Conservation (phyloP, 2,888 invertebrate genomes). For the Periphyllus acericola region DNA sequence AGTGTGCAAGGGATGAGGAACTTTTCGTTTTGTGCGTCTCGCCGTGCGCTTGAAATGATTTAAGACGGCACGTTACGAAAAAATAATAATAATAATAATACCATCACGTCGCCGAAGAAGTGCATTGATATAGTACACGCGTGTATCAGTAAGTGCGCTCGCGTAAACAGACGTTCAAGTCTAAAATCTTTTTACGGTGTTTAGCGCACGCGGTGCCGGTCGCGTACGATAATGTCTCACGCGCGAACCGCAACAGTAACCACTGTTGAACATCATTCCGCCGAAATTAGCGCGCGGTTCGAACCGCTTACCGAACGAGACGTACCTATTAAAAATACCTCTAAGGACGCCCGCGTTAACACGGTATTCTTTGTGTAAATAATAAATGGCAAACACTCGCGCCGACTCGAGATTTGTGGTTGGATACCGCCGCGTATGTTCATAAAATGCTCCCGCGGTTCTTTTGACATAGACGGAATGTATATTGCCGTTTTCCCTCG, state of each 20-base stretch:
- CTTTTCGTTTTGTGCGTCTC: neutral
- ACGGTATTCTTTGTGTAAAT: neutral
- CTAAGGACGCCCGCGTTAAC: neutral
- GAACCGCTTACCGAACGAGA: neutral
- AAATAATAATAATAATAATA: neutral
- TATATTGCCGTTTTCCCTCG: neutral
- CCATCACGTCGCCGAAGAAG: neutral
- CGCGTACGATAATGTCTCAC: too few relatives aligned
- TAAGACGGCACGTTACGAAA: too few relatives aligned
- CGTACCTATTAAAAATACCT: neutral
- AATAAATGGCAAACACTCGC: neutral
- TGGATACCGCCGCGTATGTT: neutral
- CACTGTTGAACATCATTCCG: neutral
- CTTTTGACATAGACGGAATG: neutral
- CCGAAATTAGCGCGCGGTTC: constrained; percentile 1
- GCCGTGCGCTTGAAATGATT: too few relatives aligned
- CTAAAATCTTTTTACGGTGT: constrained; percentile 24
- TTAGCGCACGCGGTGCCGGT: too few relatives aligned
- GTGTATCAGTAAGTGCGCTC: neutral
- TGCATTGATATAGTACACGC: neutral
- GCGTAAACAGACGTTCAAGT: constrained; percentile 5
- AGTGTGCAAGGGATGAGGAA: neutral
- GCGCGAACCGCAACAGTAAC: too few relatives aligned
- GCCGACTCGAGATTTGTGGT: neutral
- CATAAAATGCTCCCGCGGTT: neutral